Evolutionary conservation across 2,888 invertebrate species (phyloP).

Genomic region (Cephus nigrinus): DNA sequence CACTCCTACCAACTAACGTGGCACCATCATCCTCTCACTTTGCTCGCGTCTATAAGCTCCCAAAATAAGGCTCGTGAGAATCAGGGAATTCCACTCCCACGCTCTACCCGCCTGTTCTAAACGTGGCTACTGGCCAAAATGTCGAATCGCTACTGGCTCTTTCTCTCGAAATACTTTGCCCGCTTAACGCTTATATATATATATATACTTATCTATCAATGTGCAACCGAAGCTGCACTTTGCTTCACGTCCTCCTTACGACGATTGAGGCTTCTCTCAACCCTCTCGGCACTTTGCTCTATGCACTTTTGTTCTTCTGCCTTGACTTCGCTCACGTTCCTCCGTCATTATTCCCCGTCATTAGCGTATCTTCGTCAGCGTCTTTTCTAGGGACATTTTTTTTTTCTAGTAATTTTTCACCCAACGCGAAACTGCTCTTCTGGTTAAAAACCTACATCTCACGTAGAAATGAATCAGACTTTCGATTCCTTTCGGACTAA

Average conservation of each 20-base stretch:
- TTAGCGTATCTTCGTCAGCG: not conserved
- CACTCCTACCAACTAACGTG: not conserved
- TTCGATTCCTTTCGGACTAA: not conserved
- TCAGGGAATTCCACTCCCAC: conserved; percentile 54
- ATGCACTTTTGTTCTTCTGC: too few species aligned
- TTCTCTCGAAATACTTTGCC: conserved; percentile 5
- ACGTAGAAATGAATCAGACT: not conserved
- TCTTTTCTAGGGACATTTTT: not conserved
- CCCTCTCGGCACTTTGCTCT: not conserved
- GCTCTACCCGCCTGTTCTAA: conserved; percentile 12
- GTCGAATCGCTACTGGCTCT: not conserved
- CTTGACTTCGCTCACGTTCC: not conserved
- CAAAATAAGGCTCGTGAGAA: conserved; percentile 49
- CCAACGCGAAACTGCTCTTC: not conserved
- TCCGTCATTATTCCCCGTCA: conserved; percentile 9
- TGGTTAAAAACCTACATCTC: not conserved
- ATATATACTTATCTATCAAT: not conserved
- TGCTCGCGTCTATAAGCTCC: conserved; percentile 18
- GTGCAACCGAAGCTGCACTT: not conserved
- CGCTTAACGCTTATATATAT: not conserved
- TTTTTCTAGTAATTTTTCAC: not conserved
- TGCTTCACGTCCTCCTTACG: not conserved
- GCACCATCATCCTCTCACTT: not conserved
- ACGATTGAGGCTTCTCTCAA: not conserved
- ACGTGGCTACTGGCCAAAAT: not conserved